A percentile compares a stretch with the other conserved stretches of the same genome.
These are phyloP conservation scores for Pseudopleuronectes americanus DNA, from an alignment of 2,797 vertebrate genomes.

Conservation along the genomic window DNA sequence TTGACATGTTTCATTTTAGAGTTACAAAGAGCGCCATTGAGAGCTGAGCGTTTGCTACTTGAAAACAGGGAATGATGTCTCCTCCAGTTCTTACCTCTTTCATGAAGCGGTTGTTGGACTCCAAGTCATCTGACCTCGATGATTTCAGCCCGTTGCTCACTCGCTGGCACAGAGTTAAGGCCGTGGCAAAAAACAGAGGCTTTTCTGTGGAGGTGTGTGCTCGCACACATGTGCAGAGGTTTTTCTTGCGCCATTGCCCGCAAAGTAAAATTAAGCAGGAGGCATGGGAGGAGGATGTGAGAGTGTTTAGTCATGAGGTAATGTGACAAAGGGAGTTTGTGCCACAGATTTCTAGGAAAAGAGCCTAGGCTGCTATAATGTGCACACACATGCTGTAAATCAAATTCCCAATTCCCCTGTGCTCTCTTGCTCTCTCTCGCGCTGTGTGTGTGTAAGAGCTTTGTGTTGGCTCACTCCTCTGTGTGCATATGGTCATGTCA, in stretches of 20 bases:
- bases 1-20: slow-evolving; percentile 66
- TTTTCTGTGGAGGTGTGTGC: slow-evolving; percentile 51
- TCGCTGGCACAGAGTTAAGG: slow-evolving; percentile 13
- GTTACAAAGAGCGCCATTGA: slow-evolving; percentile 73
- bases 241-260: slow-evolving; percentile 31
- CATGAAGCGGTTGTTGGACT: slow-evolving; percentile 37
- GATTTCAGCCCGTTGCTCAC: slow-evolving; percentile 32
- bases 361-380: slow-evolving; percentile 67
- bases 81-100: slow-evolving; percentile 57
- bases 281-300: slow-evolving; percentile 67
- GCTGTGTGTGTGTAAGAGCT: background rate
- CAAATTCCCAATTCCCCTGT: slow-evolving; percentile 49
- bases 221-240: slow-evolving; percentile 25
- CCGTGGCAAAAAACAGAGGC: slow-evolving; percentile 5
- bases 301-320: slow-evolving; percentile 82
- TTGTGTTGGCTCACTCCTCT: background rate
- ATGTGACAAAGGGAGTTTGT: slow-evolving; percentile 75
- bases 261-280: slow-evolving; percentile 69
- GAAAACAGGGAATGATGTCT: slow-evolving; percentile 70
- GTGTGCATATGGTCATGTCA: slow-evolving; percentile 28
- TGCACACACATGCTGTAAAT: slow-evolving; percentile 79
- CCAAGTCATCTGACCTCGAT: slow-evolving; percentile 64
- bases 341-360: slow-evolving; percentile 84
- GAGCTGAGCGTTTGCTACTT: slow-evolving; percentile 54
- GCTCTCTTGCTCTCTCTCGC: background rate